These are phyloP conservation scores for Drosophila tani DNA, from an alignment of 1,140 invertebrate genomes.

Conservation along the genomic window DNA sequence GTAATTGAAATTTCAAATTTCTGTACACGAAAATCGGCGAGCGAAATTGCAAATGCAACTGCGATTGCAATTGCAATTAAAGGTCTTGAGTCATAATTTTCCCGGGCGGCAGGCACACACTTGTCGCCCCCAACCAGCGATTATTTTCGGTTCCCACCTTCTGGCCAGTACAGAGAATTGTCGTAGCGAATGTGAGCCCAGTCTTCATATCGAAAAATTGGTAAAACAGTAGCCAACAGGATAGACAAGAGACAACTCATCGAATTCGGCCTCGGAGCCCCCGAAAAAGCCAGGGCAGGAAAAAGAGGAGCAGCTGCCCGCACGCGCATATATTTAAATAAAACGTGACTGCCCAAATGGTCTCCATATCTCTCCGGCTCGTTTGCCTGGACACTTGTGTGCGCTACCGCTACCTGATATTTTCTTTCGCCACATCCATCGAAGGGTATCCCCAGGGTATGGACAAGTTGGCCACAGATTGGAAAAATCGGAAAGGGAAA, in stretches of 20 bases:
- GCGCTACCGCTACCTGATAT: conserved; percentile 75
- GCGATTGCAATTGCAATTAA: conserved; percentile 68
- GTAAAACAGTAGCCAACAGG: conserved; percentile 51
- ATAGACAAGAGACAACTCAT: conserved; percentile 59
- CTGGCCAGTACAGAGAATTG: conserved; percentile 11
- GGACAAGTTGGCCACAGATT: neutral
- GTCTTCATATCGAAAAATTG: conserved; percentile 45
- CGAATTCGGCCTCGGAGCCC: conserved; percentile 38
- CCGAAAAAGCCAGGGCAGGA: neutral
- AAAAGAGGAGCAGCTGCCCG: conserved; percentile 71
- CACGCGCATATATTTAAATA: conserved; percentile 84
- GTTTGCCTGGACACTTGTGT: conserved; percentile 79
- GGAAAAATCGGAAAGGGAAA: neutral
- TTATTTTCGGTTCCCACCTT: conserved; percentile 19
- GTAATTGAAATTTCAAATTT: conserved; percentile 76
- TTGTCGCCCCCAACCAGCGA: conserved; percentile 57
- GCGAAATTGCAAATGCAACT: conserved; percentile 31
- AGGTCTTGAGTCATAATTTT: conserved; percentile 60
- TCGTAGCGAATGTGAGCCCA: conserved; percentile 22
- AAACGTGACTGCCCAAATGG: conserved; percentile 82
- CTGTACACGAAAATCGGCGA: conserved; percentile 49
- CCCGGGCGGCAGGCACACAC: conserved; percentile 40
- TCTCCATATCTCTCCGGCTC: conserved; percentile 75
- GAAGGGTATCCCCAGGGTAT: conserved; percentile 13
- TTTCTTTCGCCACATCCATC: conserved; percentile 23